Base-by-base conservation (phyloP, 2,888 invertebrate genomes). In the Pristionchus arcanus region DNA sequence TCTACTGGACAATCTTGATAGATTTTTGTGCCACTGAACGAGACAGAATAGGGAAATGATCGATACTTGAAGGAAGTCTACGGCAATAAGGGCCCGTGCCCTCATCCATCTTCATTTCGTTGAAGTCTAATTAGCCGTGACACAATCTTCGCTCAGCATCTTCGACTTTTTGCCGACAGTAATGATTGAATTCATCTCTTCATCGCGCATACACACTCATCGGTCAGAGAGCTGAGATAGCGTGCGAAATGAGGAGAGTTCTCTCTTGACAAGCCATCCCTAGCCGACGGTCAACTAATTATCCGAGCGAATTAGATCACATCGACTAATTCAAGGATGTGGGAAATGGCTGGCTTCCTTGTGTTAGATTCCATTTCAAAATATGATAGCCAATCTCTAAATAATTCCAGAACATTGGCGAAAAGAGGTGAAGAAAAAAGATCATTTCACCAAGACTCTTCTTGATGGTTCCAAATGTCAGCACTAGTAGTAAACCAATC, bases 261-360 rank as follows among this genome's bases (percentile, higher is more conserved):
- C n/a, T n/a, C n/a, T n/a, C n/a, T n/a, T n/a, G n/a, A n/a, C 55
- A 19, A 55, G 55, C 63, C 21, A 9, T 19, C 28, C 9, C 28
- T 81, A 49, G 81, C 81, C 81, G 25, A 81, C 49, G 81, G 81
- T 49, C 81, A 81, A 49, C 81, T 81, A 81, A 81, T 81, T 81
- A 77, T 77, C 74, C 42, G 42, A 42, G 49, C 77, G 49, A 42
- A 42, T 25, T 77, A n/a, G 77, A 77, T 77, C 21, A 49, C 5
- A 77, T 81, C 49, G 49, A 15, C n/a, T 5, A n/a, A n/a, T 28
- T 81, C 81, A 81, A 81, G 53, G 53, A 81, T 81, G 49, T 81
- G n/a, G 9, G 81, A 81, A 81, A n/a, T 42, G 42, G n/a, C 3
- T 49, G 28, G 37, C 53, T 49, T 81, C 81, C 81, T n/a, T 21